phyloP scores from a whole-genome alignment of 1,140 invertebrate species.

The Monochamus saltuarius region DNA sequence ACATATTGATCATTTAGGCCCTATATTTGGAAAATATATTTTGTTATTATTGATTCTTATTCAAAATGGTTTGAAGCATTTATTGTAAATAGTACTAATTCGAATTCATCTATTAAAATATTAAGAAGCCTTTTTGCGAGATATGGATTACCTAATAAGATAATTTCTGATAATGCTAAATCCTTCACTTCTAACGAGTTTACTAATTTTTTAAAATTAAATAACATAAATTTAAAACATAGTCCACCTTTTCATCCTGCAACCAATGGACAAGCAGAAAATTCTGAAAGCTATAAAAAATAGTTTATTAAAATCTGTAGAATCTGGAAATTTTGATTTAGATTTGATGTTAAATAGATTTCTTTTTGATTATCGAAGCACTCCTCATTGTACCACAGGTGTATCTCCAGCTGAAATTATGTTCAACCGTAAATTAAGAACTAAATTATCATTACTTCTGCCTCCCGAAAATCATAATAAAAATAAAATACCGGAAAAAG shows the following conservation, averaged over 20 bases:
- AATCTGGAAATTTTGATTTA: background rate
- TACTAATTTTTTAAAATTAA: no score
- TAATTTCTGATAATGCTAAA: no score
- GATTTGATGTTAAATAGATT: conserved; percentile 1
- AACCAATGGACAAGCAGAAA: background rate
- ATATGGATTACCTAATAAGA: no score
- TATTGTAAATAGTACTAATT: conserved; percentile 19
- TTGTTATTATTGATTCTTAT: conserved; percentile 40
- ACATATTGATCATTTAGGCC: conserved; percentile 45
- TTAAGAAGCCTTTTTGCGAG: conserved; percentile 10
- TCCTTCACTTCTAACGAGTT: no score
- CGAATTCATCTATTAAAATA: conserved; percentile 15
- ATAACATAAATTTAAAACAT: no score
- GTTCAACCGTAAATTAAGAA: no score
- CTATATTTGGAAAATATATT: conserved; percentile 39
- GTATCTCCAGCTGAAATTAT: no score
- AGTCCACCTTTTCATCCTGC: no score
- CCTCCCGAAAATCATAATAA: no score
- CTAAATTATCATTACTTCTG: no score
- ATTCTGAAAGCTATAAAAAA: conserved; percentile 22
- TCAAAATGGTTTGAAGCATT: conserved; percentile 39
- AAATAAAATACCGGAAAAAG: no score
- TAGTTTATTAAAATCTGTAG: conserved; percentile 4
- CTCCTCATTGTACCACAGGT: background rate
- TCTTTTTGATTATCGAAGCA: conserved; percentile 7